A percentile compares a stretch with the other conserved stretches of the same genome.
Evolutionary conservation across 2,888 invertebrate species (phyloP).

Genomic region (Drosophila falleni): DNA sequence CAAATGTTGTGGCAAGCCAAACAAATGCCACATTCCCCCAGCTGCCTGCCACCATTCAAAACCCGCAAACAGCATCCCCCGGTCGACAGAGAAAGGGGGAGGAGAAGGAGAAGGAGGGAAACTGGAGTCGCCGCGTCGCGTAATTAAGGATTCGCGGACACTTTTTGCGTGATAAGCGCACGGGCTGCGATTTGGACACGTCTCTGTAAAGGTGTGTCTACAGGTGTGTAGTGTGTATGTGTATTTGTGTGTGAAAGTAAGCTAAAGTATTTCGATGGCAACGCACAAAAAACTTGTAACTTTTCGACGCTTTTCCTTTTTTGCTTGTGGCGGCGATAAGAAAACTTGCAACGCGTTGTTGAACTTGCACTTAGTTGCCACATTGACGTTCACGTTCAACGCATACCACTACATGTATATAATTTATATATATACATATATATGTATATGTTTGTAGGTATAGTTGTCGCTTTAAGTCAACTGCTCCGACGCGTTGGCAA

Average conservation of each 20-base stretch:
- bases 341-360: slow-evolving; percentile 69
- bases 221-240: slow-evolving; percentile 6
- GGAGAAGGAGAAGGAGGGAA: neutral
- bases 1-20: slow-evolving; percentile 51
- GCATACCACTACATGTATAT: neutral
- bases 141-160: slow-evolving; percentile 62
- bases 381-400: slow-evolving; percentile 43
- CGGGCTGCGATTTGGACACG: slow-evolving; percentile 60
- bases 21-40: slow-evolving; percentile 21
- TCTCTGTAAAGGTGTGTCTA: slow-evolving; percentile 33
- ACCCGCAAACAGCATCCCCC: neutral
- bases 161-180: slow-evolving; percentile 59
- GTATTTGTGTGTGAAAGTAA: slow-evolving; percentile 8
- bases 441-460: slow-evolving; percentile 4
- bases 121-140: slow-evolving; percentile 40
- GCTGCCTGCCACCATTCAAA: neutral
- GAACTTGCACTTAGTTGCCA: slow-evolving; percentile 73
- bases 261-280: slow-evolving; percentile 26
- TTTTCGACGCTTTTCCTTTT: slow-evolving; percentile 40
- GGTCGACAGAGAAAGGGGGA: neutral
- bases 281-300: slow-evolving; percentile 57
- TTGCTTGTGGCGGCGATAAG: slow-evolving; percentile 59
- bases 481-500: slow-evolving; percentile 69
- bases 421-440: slow-evolving; percentile 9
- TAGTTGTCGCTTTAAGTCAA: slow-evolving; percentile 55